Base-by-base conservation (phyloP, 2,797 vertebrate genomes). In the Myotis findleyi region DNA sequence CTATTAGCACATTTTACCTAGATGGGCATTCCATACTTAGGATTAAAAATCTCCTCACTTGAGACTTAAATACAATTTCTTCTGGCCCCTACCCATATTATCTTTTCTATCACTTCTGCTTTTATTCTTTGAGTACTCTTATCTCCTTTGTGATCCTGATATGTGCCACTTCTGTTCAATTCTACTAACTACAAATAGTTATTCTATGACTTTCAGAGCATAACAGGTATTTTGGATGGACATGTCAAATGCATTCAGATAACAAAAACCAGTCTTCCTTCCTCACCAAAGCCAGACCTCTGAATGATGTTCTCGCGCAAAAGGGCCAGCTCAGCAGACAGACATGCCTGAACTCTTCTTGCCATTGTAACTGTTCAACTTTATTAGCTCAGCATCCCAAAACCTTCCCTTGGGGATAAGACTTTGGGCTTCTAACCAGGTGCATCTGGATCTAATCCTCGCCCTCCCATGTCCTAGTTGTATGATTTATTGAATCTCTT, bases 161-260 rank as follows among this genome's bases (percentile, higher is more conserved):
- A 64, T 89, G 30, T 80, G 64, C 30, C 86, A 57, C 36, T 95
- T 96, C 66, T 72, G 3, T 83, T 86, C 69, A 89, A 87, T 91
- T 90, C 33, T 33, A 51, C 23, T 47, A 91, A 71, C 0, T 38
- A 69, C 49, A 84, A 91, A 84, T 38, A 91, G 36, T 73, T 87
- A 84, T 79, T 66, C 71, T 77, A 73, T 25, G 21, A 72, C 75
- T 94, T 95, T 72, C n/a, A 77, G 49, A 64, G 17, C 1, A 1
- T 88, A 87, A 94, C 36, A 89, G n/a, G 69, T 83, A 81, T 91
- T 93, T 96, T 95, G 83, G 71, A 55, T 92, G 66, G 51, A 73
- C 25, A 88, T 83, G 27, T 92, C 27, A 90, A 93, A 72, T 81
- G 57, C 3, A 57, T 3, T 47, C 41, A 84, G 38, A 47, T 57